Conservation (phyloP, 2,113 vertebrate genomes). For the Ceyx melanurus region DNA sequence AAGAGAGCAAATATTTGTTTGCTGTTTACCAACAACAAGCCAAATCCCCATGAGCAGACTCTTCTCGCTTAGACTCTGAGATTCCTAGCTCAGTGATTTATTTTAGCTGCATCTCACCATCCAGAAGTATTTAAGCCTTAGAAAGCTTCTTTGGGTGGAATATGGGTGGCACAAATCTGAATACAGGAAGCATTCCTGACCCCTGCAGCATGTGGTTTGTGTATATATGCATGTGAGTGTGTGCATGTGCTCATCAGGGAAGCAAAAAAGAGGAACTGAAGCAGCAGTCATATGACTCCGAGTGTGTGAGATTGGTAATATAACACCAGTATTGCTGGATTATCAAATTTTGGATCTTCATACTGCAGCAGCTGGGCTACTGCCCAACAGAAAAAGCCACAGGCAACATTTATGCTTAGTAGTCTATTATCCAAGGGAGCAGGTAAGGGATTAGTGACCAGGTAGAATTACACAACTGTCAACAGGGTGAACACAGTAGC, state of each 20-base stretch:
- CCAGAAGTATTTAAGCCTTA: background rate
- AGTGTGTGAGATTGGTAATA: background rate
- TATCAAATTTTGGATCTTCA: background rate
- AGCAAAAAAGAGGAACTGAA: constrained; percentile 45
- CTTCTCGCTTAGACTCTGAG: background rate
- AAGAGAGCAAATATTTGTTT: background rate
- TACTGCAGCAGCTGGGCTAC: constrained; percentile 26
- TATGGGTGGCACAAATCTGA: background rate
- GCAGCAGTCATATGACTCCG: constrained; percentile 50
- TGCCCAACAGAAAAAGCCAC: constrained; percentile 24
- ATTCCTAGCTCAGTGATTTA: background rate
- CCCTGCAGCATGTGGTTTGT: background rate
- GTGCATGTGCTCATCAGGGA: background rate
- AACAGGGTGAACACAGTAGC: background rate
- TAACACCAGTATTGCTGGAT: background rate
- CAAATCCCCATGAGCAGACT: background rate
- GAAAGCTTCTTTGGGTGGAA: background rate
- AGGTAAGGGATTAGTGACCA: constrained; percentile 52
- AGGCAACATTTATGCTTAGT: background rate
- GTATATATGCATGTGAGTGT: background rate
- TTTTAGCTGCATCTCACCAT: background rate
- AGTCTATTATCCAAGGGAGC: constrained; percentile 8
- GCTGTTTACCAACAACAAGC: background rate
- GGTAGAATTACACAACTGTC: background rate
- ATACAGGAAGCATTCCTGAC: background rate